A percentile compares a stretch with the other conserved stretches of the same genome.
Evolutionary conservation across 1,140 invertebrate genomes (phyloP).

Genomic region (Heterodera carotae): DNA sequence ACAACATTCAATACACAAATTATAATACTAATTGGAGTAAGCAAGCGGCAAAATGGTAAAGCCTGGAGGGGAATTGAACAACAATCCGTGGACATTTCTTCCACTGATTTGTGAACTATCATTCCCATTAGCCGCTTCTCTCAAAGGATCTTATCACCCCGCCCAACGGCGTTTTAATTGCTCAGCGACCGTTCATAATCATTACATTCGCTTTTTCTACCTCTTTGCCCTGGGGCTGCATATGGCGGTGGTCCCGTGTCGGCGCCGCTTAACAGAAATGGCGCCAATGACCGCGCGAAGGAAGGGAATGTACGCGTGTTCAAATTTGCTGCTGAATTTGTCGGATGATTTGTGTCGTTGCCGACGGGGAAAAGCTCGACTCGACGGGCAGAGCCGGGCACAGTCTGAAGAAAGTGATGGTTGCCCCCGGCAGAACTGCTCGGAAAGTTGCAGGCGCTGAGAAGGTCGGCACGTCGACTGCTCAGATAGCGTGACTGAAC

Average conservation of each 20-base stretch:
- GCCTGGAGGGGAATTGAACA: too few species aligned
- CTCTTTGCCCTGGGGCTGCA: conserved; percentile 38
- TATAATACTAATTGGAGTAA: too few species aligned
- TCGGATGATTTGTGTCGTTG: not conserved
- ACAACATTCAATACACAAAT: too few species aligned
- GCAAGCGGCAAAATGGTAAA: too few species aligned
- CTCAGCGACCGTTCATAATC: too few species aligned
- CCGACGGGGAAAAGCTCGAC: conserved; percentile 42
- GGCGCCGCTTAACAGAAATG: conserved; percentile 6
- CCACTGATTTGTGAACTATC: too few species aligned
- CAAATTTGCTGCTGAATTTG: not conserved
- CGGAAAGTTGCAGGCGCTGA: conserved; percentile 53
- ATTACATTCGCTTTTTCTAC: too few species aligned
- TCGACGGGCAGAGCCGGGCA: conserved; percentile 43
- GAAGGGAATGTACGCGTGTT: conserved; percentile 1
- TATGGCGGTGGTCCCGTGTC: conserved; percentile 61
- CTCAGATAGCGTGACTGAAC: conserved; percentile 50
- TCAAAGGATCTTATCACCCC: too few species aligned
- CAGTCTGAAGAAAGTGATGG: conserved; percentile 5
- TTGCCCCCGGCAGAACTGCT: not conserved
- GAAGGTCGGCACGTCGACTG: conserved; percentile 46
- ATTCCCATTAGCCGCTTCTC: too few species aligned
- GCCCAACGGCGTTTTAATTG: too few species aligned
- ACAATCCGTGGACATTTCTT: too few species aligned
- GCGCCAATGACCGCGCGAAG: conserved; percentile 11